Evolutionary conservation across 2,888 invertebrate genomes (phyloP).

Genomic region (Drosophila anomelani): DNA sequence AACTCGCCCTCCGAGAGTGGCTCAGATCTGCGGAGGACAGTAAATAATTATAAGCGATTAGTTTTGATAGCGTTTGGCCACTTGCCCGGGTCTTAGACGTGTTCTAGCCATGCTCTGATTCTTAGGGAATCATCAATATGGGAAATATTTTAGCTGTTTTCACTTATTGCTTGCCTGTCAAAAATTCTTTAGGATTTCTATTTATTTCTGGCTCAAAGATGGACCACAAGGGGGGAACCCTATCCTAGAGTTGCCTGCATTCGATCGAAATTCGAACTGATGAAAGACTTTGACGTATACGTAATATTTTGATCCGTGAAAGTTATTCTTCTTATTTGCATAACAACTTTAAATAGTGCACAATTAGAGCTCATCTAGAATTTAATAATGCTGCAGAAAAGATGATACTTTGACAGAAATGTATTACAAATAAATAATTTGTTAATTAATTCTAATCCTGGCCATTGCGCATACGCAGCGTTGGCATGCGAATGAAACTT

Average conservation of each 20-base stretch:
- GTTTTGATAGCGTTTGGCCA: not conserved
- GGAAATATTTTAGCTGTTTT: too few species aligned
- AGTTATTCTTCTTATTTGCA: too few species aligned
- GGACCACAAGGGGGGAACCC: not conserved
- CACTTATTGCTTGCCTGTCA: not conserved
- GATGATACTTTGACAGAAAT: too few species aligned
- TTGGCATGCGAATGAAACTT: not conserved
- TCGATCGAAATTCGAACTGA: not conserved
- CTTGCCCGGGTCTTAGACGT: not conserved
- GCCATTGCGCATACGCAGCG: not conserved
- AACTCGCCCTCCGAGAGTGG: conserved; percentile 83
- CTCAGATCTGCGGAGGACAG: conserved; percentile 73
- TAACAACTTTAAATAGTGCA: not conserved
- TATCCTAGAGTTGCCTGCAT: not conserved
- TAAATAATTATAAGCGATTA: not conserved
- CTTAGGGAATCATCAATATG: not conserved
- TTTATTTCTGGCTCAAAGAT: not conserved
- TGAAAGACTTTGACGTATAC: not conserved
- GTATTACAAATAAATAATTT: too few species aligned
- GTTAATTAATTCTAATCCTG: not conserved
- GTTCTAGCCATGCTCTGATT: not conserved
- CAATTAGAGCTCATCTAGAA: not conserved
- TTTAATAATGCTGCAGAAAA: not conserved
- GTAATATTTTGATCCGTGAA: not conserved
- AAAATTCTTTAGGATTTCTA: not conserved